Percentiles rank a stretch among this genome's conserved stretches.
Conservation (phyloP, 1,140 invertebrate species). For the Anastrepha obliqua region DNA sequence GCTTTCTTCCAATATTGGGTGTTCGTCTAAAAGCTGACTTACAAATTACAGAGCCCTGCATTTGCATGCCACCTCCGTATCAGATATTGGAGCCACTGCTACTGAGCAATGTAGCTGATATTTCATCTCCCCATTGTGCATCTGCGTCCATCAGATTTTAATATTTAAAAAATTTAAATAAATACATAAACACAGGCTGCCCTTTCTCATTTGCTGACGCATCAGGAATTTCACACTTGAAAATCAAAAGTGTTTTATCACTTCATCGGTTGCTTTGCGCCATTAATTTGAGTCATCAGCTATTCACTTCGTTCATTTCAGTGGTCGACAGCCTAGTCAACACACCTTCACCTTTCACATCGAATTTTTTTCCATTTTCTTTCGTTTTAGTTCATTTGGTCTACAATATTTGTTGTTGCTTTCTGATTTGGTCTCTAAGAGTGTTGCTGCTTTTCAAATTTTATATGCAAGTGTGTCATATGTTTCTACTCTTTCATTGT, state of each 20-base stretch:
- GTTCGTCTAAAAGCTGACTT: too few species aligned
- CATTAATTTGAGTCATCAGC: slow-evolving; percentile 2
- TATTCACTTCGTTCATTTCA: background rate
- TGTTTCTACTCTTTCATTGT: background rate
- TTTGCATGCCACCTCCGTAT: too few species aligned
- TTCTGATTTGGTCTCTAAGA: background rate
- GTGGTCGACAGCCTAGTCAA: background rate
- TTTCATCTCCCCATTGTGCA: too few species aligned
- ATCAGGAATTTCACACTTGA: slow-evolving; percentile 37
- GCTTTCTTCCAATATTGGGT: too few species aligned
- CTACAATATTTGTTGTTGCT: background rate
- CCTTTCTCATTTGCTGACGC: background rate
- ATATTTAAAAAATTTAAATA: too few species aligned
- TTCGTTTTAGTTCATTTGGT: background rate
- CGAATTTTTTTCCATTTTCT: background rate
- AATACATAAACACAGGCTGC: too few species aligned
- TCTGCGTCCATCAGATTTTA: too few species aligned
- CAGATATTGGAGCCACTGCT: too few species aligned
- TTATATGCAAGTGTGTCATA: slow-evolving; percentile 40
- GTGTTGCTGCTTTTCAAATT: background rate
- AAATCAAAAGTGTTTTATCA: slow-evolving; percentile 42
- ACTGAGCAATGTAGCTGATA: too few species aligned
- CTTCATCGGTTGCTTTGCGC: too few species aligned
- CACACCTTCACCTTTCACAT: slow-evolving; percentile 29
- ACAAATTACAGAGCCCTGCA: too few species aligned